Conservation (phyloP, 2,113 vertebrate genomes). For the Blennius ocellaris region DNA sequence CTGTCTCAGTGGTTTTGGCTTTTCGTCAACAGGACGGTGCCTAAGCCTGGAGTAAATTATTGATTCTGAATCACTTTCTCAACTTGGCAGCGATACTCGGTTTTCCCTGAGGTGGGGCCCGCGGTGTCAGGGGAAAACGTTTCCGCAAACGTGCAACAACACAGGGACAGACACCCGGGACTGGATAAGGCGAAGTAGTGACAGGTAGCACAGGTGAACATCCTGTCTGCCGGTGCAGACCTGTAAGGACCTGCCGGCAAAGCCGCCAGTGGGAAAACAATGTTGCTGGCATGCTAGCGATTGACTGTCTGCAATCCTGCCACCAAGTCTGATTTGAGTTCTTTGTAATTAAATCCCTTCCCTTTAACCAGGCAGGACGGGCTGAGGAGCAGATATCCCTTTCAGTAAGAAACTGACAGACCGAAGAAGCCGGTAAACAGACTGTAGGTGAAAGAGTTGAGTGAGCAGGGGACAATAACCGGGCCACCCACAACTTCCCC, state of each 20-base stretch:
- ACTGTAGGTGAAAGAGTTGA: conserved; percentile 32
- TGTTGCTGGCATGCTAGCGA: conserved; percentile 28
- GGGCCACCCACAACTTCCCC: conserved; percentile 51
- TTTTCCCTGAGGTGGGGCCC: conserved; percentile 22
- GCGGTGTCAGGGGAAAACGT: background rate
- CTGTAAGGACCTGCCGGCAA: conserved; percentile 75
- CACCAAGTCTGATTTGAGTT: conserved; percentile 6
- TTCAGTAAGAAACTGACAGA: background rate
- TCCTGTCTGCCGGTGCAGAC: conserved; percentile 73
- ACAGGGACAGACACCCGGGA: conserved; percentile 49
- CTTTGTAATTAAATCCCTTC: background rate
- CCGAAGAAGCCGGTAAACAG: conserved; percentile 8
- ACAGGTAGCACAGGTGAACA: conserved; percentile 70
- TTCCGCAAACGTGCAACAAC: conserved; percentile 23
- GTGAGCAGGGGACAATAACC: conserved; percentile 31
- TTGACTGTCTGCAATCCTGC: conserved; percentile 34
- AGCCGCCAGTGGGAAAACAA: conserved; percentile 59
- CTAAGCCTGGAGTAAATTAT: conserved; percentile 54
- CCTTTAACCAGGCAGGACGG: conserved; percentile 16
- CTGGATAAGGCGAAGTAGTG: conserved; percentile 54
- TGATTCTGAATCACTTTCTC: conserved; percentile 53
- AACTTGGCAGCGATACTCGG: accelerated
- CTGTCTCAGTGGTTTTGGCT: conserved; percentile 42
- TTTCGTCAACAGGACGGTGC: conserved; percentile 59
- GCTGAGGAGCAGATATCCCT: background rate